Conservation (phyloP, 2,797 vertebrate genomes). For the Anas bahamensis region DNA sequence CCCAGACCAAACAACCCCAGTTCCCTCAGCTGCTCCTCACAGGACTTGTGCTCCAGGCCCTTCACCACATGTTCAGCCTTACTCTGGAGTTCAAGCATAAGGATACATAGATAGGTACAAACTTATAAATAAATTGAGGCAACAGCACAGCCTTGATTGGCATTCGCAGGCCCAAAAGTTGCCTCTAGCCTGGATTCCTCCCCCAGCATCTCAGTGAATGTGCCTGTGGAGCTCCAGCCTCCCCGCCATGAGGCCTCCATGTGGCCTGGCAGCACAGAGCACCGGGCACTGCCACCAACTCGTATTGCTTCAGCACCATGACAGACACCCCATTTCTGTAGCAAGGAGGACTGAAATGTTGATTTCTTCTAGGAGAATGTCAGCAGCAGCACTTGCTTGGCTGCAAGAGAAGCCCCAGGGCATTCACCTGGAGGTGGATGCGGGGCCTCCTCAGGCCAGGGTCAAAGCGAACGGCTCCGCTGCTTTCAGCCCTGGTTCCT, state of each 20-base stretch:
- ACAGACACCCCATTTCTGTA: not conserved
- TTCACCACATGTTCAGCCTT: too few relatives aligned
- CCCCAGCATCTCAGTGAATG: not conserved
- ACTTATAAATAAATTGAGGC: not conserved
- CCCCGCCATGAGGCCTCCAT: not conserved
- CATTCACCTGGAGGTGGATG: not conserved
- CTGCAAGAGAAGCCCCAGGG: not conserved
- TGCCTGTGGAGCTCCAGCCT: not conserved
- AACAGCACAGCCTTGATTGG: not conserved
- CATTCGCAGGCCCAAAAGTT: not conserved
- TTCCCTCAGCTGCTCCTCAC: too few relatives aligned
- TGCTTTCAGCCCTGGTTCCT: not conserved
- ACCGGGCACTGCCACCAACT: not conserved
- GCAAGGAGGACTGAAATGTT: conserved; percentile 1
- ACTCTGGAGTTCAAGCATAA: not conserved
- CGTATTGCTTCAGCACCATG: not conserved
- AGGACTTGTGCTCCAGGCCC: too few relatives aligned
- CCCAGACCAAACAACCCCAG: too few relatives aligned
- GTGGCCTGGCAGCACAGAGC: not conserved
- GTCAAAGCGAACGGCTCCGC: not conserved
- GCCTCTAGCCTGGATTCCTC: not conserved
- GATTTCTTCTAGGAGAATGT: conserved; percentile 31
- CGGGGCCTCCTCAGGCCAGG: not conserved
- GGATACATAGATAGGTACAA: not conserved
- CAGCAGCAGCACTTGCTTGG: not conserved